phyloP scores from a whole-genome alignment of 37 sponge, comb jelly and placozoan genomes.

The Ephydatia muelleri region DNA sequence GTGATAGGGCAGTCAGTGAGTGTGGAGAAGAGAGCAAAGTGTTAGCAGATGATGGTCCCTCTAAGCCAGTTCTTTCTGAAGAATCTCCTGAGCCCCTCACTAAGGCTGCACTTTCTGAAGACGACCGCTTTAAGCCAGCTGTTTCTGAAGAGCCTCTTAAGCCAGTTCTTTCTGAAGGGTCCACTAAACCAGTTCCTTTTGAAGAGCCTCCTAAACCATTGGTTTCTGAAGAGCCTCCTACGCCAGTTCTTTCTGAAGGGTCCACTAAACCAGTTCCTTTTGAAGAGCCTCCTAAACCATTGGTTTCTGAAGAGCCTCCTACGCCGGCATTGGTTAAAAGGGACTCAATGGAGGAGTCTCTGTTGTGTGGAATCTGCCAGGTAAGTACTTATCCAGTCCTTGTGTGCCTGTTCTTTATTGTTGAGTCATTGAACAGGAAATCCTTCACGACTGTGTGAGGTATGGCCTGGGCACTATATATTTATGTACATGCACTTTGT shows the following conservation, averaged over 20 bases:
- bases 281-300: background rate
- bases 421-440: constrained; percentile 40
- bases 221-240: background rate
- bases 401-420: background rate
- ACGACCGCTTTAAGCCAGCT: no score
- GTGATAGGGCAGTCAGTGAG: background rate
- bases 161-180: constrained; percentile 16
- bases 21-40: background rate
- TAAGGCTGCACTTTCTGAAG: background rate
- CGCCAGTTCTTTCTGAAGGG: background rate
- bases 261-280: background rate
- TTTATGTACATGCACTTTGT: background rate
- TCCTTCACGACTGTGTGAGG: constrained; percentile 83
- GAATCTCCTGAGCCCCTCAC: background rate
- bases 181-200: constrained; percentile 9
- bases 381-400: constrained; percentile 12
- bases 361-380: constrained; percentile 87
- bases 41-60: background rate
- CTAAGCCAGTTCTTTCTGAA: background rate
- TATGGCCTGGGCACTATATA: background rate
- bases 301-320: background rate
- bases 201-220: background rate
- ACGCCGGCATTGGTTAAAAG: constrained; percentile 19
- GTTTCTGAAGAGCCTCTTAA: background rate
- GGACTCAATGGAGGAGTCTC: constrained; percentile 71